Percentiles rank a stretch among this genome's conserved stretches.
These are phyloP conservation scores for Eulemur rubriventer DNA, from an alignment of 2,797 vertebrate genomes.

Conservation along the genomic window DNA sequence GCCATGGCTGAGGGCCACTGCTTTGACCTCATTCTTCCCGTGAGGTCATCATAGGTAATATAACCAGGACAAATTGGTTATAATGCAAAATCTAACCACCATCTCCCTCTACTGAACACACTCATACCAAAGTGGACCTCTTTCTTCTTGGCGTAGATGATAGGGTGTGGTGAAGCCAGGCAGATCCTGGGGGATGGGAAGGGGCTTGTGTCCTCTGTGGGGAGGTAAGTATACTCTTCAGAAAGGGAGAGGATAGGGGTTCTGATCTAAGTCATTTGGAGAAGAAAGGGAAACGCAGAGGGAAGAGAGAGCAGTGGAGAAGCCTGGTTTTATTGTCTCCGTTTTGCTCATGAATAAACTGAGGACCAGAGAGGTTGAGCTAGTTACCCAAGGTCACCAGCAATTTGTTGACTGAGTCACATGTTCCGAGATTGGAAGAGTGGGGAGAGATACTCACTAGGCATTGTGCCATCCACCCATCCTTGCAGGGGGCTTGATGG, in stretches of 20 bases:
- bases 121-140: not conserved
- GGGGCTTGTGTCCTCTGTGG: not conserved
- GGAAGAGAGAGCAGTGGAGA: not conserved
- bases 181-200: not conserved
- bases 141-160: not conserved
- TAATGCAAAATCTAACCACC: not conserved
- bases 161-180: not conserved
- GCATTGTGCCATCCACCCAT: not conserved
- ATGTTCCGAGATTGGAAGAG: not conserved
- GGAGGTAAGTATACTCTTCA: not conserved
- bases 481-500: not conserved
- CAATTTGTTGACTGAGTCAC: not conserved
- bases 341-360: not conserved
- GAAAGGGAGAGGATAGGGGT: not conserved
- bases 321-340: not conserved
- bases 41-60: not conserved
- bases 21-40: not conserved
- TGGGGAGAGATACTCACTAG: not conserved
- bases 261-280: not conserved
- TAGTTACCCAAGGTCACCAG: not conserved
- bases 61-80: not conserved
- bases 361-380: not conserved
- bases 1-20: not conserved
- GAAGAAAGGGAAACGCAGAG: not conserved
- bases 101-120: not conserved